A percentile compares a stretch with the other conserved stretches of the same genome.
These are phyloP conservation scores for Littorina saxatilis DNA, from an alignment of 1,140 invertebrate genomes.

Conservation along the genomic window DNA sequence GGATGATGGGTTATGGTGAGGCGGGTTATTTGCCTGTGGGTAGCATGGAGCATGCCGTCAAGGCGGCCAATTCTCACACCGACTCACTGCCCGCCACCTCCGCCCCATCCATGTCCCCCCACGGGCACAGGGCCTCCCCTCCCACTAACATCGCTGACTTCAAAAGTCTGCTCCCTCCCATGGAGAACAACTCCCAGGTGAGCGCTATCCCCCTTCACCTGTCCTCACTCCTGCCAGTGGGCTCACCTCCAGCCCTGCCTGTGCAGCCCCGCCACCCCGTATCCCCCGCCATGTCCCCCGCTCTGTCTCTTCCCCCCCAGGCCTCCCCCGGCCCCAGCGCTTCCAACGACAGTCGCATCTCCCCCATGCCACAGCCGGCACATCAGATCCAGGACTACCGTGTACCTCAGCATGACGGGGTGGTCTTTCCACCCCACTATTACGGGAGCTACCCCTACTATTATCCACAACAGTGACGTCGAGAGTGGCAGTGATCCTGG, in stretches of 20 bases:
- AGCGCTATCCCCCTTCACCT: not conserved
- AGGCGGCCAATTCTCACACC: too few species aligned
- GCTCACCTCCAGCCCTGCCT: not conserved
- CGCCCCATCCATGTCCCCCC: not conserved
- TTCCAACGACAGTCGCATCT: conserved; percentile 1
- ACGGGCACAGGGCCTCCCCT: not conserved
- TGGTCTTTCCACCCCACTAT: conserved; percentile 14
- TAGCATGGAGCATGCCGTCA: too few species aligned
- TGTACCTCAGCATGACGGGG: not conserved
- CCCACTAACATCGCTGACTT: not conserved
- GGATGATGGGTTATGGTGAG: not conserved
- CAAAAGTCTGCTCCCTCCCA: not conserved
- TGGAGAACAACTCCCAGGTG: not conserved
- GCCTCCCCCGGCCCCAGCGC: not conserved
- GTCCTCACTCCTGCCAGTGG: not conserved
- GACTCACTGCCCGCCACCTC: not conserved
- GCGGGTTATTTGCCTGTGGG: too few species aligned
- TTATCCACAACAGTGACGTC: not conserved
- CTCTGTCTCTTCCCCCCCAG: not conserved
- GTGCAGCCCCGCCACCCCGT: not conserved
- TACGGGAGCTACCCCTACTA: conserved; percentile 13
- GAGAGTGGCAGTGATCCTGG: too few species aligned
- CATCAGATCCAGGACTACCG: conserved; percentile 6
- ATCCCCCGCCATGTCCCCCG: not conserved
- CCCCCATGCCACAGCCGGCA: not conserved